These are phyloP conservation scores for Perca flavescens DNA, from an alignment of 2,113 vertebrate genomes.

Conservation along the genomic window DNA sequence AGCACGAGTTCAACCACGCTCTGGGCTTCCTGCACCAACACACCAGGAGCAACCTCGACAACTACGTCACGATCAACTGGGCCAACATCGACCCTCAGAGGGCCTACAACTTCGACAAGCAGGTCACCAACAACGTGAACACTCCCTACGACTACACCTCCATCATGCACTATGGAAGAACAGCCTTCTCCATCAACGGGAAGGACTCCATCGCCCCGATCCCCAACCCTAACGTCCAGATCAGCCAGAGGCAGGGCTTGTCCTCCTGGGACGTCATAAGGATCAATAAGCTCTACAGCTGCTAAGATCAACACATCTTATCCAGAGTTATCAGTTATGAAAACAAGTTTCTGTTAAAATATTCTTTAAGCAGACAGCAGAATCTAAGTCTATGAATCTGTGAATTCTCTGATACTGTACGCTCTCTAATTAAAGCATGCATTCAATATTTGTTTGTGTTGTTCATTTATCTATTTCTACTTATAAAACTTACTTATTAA, in stretches of 20 bases:
- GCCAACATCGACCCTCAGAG: conserved; percentile 19
- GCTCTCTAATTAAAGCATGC: not conserved
- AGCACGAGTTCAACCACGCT: conserved; percentile 54
- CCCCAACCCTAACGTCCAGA: conserved; percentile 29
- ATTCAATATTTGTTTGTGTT: not conserved
- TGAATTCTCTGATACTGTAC: not conserved
- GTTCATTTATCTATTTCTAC: not conserved
- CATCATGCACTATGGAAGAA: conserved; percentile 63
- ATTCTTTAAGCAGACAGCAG: not conserved
- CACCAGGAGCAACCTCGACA: conserved; percentile 48
- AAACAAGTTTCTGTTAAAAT: not conserved
- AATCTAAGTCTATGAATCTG: not conserved
- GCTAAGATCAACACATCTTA: not conserved
- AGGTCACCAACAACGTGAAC: conserved; percentile 47
- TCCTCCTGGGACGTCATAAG: conserved; percentile 54
- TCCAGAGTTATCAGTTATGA: not conserved
- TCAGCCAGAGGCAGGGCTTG: conserved; percentile 47
- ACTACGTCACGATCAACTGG: conserved; percentile 56
- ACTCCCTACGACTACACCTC: conserved; percentile 59
- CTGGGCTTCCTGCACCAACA: conserved; percentile 59
- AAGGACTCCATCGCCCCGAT: conserved; percentile 45
- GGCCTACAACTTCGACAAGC: conserved; percentile 53
- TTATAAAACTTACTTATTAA: not conserved
- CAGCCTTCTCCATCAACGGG: conserved; percentile 36
- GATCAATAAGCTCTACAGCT: conserved; percentile 44